Percentiles rank a stretch among this genome's conserved stretches.
These are phyloP conservation scores for Battus philenor DNA, from an alignment of 1,140 invertebrate species.

Conservation along the genomic window DNA sequence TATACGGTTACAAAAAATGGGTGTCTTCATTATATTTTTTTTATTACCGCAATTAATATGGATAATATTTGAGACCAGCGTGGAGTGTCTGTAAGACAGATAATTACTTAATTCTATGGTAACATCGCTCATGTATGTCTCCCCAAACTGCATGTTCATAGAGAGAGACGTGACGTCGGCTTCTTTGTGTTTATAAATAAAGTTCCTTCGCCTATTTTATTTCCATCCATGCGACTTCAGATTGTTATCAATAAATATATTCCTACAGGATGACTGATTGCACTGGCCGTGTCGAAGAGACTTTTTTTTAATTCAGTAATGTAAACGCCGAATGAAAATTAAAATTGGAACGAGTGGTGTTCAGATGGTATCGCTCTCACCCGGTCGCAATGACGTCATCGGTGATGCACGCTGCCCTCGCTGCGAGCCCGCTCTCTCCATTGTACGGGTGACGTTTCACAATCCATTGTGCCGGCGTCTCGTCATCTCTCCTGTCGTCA, in stretches of 20 bases:
- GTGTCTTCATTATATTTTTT: too few species aligned
- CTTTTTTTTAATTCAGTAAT: background rate
- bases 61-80: too few species aligned
- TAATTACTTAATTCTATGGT: conserved; percentile 11
- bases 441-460: conserved; percentile 60
- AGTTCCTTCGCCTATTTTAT: background rate
- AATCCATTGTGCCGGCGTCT: conserved; percentile 48
- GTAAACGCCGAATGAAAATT: conserved; percentile 5
- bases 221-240: background rate
- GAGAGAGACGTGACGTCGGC: background rate
- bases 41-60: too few species aligned
- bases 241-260: too few species aligned
- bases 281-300: background rate
- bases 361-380: conserved; percentile 10
- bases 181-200: background rate
- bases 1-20: too few species aligned
- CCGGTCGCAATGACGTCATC: conserved; percentile 21
- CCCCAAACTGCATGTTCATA: background rate
- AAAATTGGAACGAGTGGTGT: background rate
- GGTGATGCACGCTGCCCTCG: conserved; percentile 57
- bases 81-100: conserved; percentile 4
- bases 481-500: conserved; percentile 32
- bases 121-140: background rate
- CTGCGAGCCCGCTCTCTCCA: conserved; percentile 52
- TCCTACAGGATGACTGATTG: conserved; percentile 1